Base-by-base conservation (phyloP, 2,888 invertebrate species). In the Cepaea hortensis region DNA sequence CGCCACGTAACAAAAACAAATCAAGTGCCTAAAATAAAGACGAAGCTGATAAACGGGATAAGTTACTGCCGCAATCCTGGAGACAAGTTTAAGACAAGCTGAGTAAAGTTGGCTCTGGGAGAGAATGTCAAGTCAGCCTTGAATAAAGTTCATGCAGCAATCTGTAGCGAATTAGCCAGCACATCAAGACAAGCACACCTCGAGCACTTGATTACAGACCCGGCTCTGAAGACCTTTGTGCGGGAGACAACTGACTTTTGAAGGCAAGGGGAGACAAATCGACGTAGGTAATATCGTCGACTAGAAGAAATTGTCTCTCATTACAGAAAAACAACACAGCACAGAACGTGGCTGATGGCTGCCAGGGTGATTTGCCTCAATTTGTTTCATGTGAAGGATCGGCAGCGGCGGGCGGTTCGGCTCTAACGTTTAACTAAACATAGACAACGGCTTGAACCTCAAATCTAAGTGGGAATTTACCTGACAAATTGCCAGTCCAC, bases 341-440 rank as follows among this genome's bases (percentile, higher is more conserved):
- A 11, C 72, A 50, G 73, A 82, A 81, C 70, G 82, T 35, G 23
- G 61, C 72, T 55, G 73, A 73, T 82, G 61, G 23, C 23, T 18
- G 73, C 81, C 15, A 20, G 20, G 0, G 81, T 15, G 70, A 72
- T 81, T 81, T 20, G 13, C 50, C 20, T 50, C 73, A 82, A 82
- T 82, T 73, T 72, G 5, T 55, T 72, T 4, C 50, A 23, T 61
- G 23, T 48, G 9, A 55, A 61, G 81, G 18, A 48, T 55, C 82
- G 20, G 50, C 55, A 61, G 15, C 72, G 61, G 55, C 82, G 73
- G 15, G 82, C n/a, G 55, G 55, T 23, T 72, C 23, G n/a, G 50
- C 73, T 70, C 20, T 18, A n/a, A 55, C 82, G 82, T 55, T 82
- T 82, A 82, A 82, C 82, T 82, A 82, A 82, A 82, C 73, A 61